phyloP scores from a whole-genome alignment of 1,140 invertebrate genomes.

The Coenobita brevimanus region DNA sequence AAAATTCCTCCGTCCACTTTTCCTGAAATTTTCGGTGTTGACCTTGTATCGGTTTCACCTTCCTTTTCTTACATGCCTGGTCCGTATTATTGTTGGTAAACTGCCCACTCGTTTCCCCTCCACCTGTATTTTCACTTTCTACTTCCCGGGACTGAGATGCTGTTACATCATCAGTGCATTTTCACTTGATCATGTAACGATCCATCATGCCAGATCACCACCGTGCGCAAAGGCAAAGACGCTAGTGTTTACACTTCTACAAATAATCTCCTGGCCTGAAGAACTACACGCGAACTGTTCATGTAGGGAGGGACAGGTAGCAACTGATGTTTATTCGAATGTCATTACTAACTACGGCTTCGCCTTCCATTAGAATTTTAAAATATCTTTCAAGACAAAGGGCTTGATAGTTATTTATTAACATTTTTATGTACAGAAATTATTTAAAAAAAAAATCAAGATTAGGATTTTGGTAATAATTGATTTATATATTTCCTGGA shows the following conservation, averaged over 20 bases:
- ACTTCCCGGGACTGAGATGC: background rate
- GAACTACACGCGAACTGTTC: constrained; percentile 28
- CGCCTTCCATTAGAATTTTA: constrained; percentile 27
- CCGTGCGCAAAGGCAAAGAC: constrained; percentile 8
- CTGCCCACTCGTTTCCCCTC: constrained; percentile 24
- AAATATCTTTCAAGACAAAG: constrained; percentile 21
- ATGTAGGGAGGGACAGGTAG: constrained; percentile 26
- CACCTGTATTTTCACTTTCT: constrained; percentile 22
- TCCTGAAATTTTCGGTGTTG: constrained; percentile 27
- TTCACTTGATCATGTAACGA: constrained; percentile 15
- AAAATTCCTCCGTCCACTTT: constrained; percentile 36
- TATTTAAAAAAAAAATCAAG: background rate
- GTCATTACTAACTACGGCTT: background rate
- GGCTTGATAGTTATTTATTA: background rate
- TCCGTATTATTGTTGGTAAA: background rate
- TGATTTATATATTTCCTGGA: too few species aligned
- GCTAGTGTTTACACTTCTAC: constrained; percentile 25
- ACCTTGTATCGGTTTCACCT: constrained; percentile 16
- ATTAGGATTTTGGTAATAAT: too few species aligned
- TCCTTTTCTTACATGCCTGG: constrained; percentile 22
- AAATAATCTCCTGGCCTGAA: too few species aligned
- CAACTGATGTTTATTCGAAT: background rate
- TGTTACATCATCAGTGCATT: constrained; percentile 27
- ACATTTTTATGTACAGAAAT: background rate
- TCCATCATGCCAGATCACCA: constrained; percentile 35